These are phyloP conservation scores for Menidia beryllina DNA, from an alignment of 2,113 vertebrate genomes.

Conservation along the genomic window DNA sequence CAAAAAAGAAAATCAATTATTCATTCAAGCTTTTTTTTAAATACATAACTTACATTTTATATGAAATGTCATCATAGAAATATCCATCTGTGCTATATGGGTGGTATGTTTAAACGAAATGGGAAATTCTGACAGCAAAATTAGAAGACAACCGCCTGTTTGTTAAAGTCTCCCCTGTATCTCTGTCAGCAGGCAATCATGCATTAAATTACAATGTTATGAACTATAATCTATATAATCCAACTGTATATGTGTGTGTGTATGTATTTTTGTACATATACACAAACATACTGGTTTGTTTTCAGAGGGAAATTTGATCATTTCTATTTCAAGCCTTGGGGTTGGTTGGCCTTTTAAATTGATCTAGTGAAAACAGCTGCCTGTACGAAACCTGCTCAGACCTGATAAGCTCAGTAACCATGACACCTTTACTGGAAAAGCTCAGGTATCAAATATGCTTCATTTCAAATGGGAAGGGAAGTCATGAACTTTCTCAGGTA, in stretches of 20 bases:
- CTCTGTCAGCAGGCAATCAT: slow-evolving; percentile 32
- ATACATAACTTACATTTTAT: neutral
- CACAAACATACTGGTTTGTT: slow-evolving; percentile 18
- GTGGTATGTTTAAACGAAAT: too few relatives aligned
- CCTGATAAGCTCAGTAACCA: slow-evolving; percentile 77
- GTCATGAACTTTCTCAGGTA: slow-evolving; percentile 42
- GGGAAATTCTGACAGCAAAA: neutral
- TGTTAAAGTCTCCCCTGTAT: slow-evolving; percentile 18
- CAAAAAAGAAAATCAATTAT: neutral
- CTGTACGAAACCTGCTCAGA: slow-evolving; percentile 75
- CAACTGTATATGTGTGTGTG: slow-evolving; percentile 18
- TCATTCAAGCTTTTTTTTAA: neutral
- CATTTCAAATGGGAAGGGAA: slow-evolving; percentile 57
- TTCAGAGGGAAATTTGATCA: slow-evolving; percentile 48
- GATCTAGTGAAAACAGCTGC: slow-evolving; percentile 71
- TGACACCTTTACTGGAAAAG: slow-evolving; percentile 60
- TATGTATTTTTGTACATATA: too few relatives aligned
- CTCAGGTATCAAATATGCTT: slow-evolving; percentile 67
- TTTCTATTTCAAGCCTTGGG: slow-evolving; percentile 72
- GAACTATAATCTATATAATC: slow-evolving; percentile 41
- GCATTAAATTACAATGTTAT: slow-evolving; percentile 43
- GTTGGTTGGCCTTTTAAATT: slow-evolving; percentile 76
- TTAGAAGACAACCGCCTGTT: slow-evolving; percentile 27
- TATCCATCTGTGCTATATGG: neutral
- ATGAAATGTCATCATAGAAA: neutral